A percentile compares a stretch with the other conserved stretches of the same genome.
phyloP scores from a whole-genome alignment of 1,140 invertebrate species.

The Ostrea denselamellosa region DNA sequence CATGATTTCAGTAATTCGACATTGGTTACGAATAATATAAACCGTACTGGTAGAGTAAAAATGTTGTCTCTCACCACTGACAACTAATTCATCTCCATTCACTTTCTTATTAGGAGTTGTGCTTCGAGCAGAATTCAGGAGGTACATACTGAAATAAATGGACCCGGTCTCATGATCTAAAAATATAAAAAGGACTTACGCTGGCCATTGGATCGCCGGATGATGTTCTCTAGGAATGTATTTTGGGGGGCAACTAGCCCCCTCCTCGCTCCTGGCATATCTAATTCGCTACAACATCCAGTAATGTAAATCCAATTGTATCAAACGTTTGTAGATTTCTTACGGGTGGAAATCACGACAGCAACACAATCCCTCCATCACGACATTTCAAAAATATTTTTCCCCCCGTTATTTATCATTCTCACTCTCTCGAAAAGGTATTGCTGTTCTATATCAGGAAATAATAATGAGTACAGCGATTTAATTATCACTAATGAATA shows the following conservation, averaged over 20 bases:
- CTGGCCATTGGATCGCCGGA: conserved; percentile 96
- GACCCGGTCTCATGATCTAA: no score
- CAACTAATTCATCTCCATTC: no score
- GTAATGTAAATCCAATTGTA: background rate
- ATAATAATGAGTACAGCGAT: conserved; percentile 42
- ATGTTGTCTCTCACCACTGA: no score
- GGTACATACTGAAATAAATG: no score
- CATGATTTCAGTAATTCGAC: no score
- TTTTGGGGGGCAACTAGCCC: conserved; percentile 99
- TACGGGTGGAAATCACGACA: background rate
- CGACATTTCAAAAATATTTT: background rate
- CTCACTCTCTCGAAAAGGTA: conserved; percentile 39
- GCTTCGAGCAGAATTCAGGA: no score
- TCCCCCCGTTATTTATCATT: conserved; percentile 22
- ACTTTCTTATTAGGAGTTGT: no score
- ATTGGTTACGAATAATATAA: no score
- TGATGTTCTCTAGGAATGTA: conserved; percentile 99
- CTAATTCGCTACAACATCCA: background rate
- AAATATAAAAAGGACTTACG: conserved; percentile 85
- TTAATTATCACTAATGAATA: conserved; percentile 57
- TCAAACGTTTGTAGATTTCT: background rate
- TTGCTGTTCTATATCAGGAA: conserved; percentile 41
- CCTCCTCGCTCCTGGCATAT: conserved; percentile 74
- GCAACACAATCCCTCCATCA: conserved; percentile 12
- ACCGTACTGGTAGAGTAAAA: no score